A percentile compares a stretch with the other conserved stretches of the same genome.
phyloP scores from a whole-genome alignment of 2,113 vertebrate species.

The Phalacrocorax brasilianus region DNA sequence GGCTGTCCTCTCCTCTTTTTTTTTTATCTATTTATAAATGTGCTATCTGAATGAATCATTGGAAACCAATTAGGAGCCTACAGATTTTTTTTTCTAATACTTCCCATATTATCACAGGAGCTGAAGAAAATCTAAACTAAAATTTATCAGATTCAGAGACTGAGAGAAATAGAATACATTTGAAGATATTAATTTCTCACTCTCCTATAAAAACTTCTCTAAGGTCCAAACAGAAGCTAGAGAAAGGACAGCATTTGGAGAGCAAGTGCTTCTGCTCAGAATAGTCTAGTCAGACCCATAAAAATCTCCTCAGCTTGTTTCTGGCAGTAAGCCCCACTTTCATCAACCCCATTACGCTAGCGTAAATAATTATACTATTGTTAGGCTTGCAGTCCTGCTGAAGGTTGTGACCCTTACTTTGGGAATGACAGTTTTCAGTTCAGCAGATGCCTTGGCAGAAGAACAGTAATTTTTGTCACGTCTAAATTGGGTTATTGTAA shows the following conservation, averaged over 20 bases:
- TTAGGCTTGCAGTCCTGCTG: not conserved
- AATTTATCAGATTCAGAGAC: not conserved
- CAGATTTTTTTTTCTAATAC: not conserved
- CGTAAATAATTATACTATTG: not conserved
- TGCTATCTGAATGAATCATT: not conserved
- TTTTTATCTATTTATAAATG: not conserved
- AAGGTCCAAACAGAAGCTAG: not conserved
- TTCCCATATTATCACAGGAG: not conserved
- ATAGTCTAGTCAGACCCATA: not conserved
- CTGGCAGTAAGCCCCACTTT: not conserved
- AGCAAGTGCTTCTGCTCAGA: not conserved
- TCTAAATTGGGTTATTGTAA: not conserved
- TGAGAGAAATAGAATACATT: not conserved
- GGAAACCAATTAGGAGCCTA: not conserved
- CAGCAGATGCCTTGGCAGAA: not conserved
- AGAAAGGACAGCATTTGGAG: not conserved
- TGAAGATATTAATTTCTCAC: not conserved
- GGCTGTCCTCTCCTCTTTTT: not conserved
- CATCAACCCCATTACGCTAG: not conserved
- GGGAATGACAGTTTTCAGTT: not conserved
- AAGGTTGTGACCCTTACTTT: not conserved
- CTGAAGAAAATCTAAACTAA: not conserved
- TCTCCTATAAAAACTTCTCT: not conserved
- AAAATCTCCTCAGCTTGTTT: not conserved
- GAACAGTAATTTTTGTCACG: not conserved